A percentile compares a stretch with the other conserved stretches of the same genome.
These are phyloP conservation scores for Cybosia mesomella DNA, from an alignment of 2,888 invertebrate genomes.

Conservation along the genomic window DNA sequence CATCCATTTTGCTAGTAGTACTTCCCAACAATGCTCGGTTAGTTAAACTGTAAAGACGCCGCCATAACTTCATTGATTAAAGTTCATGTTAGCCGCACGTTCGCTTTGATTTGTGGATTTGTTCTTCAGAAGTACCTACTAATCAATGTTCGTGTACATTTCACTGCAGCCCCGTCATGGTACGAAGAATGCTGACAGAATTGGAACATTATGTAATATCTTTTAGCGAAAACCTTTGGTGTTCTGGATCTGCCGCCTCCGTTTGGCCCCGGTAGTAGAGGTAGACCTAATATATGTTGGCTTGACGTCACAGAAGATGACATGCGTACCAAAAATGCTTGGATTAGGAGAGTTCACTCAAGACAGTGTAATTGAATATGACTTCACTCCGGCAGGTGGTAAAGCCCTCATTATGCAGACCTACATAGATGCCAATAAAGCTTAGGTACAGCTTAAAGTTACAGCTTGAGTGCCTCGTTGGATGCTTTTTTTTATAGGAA, in stretches of 20 bases:
- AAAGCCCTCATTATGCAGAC: too few relatives aligned
- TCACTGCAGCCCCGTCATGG: not conserved
- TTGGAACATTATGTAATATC: not conserved
- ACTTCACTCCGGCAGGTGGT: too few relatives aligned
- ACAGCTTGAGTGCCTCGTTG: too few relatives aligned
- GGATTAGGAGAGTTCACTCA: too few relatives aligned
- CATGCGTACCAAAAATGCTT: not conserved
- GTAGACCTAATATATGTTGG: too few relatives aligned
- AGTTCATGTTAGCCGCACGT: constrained; percentile 78
- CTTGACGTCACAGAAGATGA: too few relatives aligned
- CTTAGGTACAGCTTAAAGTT: too few relatives aligned
- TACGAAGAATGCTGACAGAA: not conserved
- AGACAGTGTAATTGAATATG: too few relatives aligned
- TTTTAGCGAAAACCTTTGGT: not conserved
- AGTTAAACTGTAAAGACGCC: constrained; percentile 85
- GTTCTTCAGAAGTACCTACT: constrained; percentile 37
- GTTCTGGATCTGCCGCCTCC: not conserved
- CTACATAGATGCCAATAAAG: too few relatives aligned
- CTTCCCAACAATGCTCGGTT: constrained; percentile 71
- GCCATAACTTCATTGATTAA: constrained; percentile 86
- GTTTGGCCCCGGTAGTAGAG: not conserved
- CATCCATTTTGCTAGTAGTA: constrained; percentile 56
- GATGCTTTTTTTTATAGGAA: too few relatives aligned
- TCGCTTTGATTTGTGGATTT: constrained; percentile 58
- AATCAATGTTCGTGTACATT: constrained; percentile 13